Base-by-base conservation (phyloP, 37 sponge, comb jelly and placozoan genomes). In the Diacarnus erythraeanus region DNA sequence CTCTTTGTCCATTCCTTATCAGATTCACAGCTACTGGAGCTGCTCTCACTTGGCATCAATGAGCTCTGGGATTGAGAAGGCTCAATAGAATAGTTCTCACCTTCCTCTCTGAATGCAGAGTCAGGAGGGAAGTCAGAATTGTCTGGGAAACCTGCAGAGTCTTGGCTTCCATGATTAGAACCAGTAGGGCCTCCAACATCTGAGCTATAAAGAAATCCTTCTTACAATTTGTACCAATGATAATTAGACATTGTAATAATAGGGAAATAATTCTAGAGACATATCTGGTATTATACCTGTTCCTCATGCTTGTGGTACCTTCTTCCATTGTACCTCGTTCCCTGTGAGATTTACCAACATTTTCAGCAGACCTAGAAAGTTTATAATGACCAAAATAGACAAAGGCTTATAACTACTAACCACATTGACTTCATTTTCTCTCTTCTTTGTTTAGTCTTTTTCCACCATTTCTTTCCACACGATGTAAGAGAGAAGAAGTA, bases 41-140 rank as follows among this genome's bases (percentile, higher is more conserved):
- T 57, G 35, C 68, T 76, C 56, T 37, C 6, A 20, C 41, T 12
- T 51, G 2, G 3, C n/a, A n/a, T n/a, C n/a, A n/a, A n/a, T n/a
- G 23, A 35, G 20, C 3, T 60, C 42, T 21, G 8, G n/a, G 71
- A 71, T 2, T 12, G 18, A 8, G 64, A 61, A 27, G 64, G 30
- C n/a, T 5, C 21, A 15, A 27, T 29, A 25, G 18, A 8, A 23
- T 25, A 4, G 56, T 82, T 21, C 71, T 12, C 39, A 2, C 74
- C 43, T 22, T 18, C 58, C 54, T 61, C 65, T n/a, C 27, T 57
- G 27, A 79, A 79, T 26, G 79, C 79, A 41, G 79, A 79, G 23
- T 79, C 79, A 67, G 79, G 79, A 67, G 79, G 79, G 40, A 68
- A 38, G 56, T 69, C 68, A 5, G 54, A 37, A 21, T 56, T 56